These are phyloP conservation scores for Lycophotia porphyrea DNA, from an alignment of 2,888 invertebrate species.

Conservation along the genomic window DNA sequence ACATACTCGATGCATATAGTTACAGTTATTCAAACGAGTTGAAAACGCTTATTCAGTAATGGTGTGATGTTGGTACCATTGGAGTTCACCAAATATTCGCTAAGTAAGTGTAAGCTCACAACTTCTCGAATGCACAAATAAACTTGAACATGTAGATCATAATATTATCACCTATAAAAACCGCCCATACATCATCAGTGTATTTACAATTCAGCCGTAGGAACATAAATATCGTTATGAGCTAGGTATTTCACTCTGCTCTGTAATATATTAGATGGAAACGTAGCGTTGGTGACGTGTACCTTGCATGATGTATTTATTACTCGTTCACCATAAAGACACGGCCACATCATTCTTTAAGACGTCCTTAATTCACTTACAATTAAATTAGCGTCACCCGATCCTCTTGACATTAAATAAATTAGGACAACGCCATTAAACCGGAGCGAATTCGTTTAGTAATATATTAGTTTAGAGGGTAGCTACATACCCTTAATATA, in stretches of 20 bases:
- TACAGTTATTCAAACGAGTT: not conserved
- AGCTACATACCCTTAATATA: slow-evolving; percentile 20
- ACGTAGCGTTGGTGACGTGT: slow-evolving; percentile 74
- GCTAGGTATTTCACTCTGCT: slow-evolving; percentile 80
- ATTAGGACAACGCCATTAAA: slow-evolving; percentile 83
- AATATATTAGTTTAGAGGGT: slow-evolving; percentile 73
- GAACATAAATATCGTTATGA: slow-evolving; percentile 78
- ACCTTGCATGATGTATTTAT: slow-evolving; percentile 82
- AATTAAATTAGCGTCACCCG: slow-evolving; percentile 85
- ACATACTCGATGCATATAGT: not conserved
- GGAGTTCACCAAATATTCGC: not conserved
- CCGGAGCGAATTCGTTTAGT: slow-evolving; percentile 79
- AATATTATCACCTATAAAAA: slow-evolving; percentile 58
- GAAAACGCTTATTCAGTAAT: not conserved
- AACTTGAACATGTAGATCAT: slow-evolving; percentile 24
- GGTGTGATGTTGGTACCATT: not conserved
- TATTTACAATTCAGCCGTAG: slow-evolving; percentile 68
- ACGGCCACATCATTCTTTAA: slow-evolving; percentile 76
- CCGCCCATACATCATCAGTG: slow-evolving; percentile 62
- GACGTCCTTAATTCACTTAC: slow-evolving; percentile 83
- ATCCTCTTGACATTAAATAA: slow-evolving; percentile 83
- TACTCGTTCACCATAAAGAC: slow-evolving; percentile 73
- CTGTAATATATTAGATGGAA: slow-evolving; percentile 79
- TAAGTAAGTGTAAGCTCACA: slow-evolving; percentile 1
- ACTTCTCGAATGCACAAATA: slow-evolving; percentile 28